Conservation (phyloP, 2,888 invertebrate species). For the Magallana nippona region DNA sequence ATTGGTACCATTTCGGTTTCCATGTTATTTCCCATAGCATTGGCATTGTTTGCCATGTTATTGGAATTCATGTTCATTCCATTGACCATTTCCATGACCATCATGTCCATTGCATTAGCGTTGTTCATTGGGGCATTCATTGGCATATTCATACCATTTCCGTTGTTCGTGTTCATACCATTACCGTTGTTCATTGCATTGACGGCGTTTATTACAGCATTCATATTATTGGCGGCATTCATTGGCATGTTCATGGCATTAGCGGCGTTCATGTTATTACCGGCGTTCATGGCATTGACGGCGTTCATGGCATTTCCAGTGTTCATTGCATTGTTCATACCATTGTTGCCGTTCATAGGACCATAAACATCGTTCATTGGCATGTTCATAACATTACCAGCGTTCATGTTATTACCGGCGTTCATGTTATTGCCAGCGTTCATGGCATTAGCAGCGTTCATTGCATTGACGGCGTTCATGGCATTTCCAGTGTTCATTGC, state of each 20-base stretch:
- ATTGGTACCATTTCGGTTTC: not conserved
- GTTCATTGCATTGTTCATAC: too few relatives aligned
- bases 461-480: too few relatives aligned
- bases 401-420: not conserved
- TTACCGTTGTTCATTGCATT: too few relatives aligned
- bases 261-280: too few relatives aligned
- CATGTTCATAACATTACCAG: not conserved
- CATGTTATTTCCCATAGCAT: conserved; percentile 15
- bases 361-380: not conserved
- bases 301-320: too few relatives aligned
- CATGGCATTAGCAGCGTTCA: too few relatives aligned
- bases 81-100: conserved; percentile 20
- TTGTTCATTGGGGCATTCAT: not conserved
- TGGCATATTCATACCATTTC: conserved; percentile 1
- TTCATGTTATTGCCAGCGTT: too few relatives aligned
- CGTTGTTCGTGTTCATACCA: not conserved
- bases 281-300: too few relatives aligned
- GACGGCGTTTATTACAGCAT: too few relatives aligned
- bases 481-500: too few relatives aligned
- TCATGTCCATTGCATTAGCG: not conserved
- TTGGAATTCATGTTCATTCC: not conserved
- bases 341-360: too few relatives aligned
- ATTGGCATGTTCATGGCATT: conserved; percentile 5
- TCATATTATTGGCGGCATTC: not conserved
- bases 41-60: not conserved